These are phyloP conservation scores for Pundamilia nyererei DNA, from an alignment of 2,113 vertebrate genomes.

Conservation along the genomic window DNA sequence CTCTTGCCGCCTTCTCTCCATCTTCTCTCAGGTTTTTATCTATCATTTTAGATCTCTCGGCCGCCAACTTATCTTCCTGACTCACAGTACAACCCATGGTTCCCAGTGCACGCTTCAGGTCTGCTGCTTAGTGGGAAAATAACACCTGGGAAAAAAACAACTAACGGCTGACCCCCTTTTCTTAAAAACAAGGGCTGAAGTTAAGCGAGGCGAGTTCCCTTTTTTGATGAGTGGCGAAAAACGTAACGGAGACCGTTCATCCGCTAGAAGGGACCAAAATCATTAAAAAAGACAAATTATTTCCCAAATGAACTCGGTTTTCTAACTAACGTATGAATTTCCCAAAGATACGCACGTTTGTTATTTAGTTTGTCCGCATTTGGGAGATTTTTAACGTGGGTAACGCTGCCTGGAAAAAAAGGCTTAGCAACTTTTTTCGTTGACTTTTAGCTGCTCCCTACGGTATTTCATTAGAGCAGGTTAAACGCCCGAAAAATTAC, in stretches of 20 bases:
- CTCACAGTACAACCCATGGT: conserved; percentile 92
- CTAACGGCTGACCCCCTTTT: neutral
- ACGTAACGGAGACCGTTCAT: conserved; percentile 31
- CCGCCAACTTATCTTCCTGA: conserved; percentile 92
- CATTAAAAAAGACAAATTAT: neutral
- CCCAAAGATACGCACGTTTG: neutral
- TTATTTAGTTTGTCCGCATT: conserved; percentile 9
- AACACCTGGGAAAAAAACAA: conserved; percentile 9
- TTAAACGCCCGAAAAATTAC: conserved; percentile 10
- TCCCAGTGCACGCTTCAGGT: conserved; percentile 79
- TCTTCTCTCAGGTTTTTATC: conserved; percentile 90
- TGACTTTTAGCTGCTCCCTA: neutral
- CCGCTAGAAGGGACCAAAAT: neutral
- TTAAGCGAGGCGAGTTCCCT: conserved; percentile 50
- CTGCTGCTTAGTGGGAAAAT: conserved; percentile 54
- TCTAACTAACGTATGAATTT: neutral
- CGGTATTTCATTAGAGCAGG: conserved; percentile 6
- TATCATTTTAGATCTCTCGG: conserved; percentile 90
- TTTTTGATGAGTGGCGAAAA: conserved; percentile 33
- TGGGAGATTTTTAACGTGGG: neutral
- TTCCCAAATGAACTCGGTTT: neutral
- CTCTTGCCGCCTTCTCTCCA: conserved; percentile 90
- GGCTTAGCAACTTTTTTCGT: neutral
- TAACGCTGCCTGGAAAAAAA: neutral
- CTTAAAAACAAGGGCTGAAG: neutral